These are phyloP conservation scores for Gadus macrocephalus DNA, from an alignment of 2,113 vertebrate genomes.

Conservation along the genomic window DNA sequence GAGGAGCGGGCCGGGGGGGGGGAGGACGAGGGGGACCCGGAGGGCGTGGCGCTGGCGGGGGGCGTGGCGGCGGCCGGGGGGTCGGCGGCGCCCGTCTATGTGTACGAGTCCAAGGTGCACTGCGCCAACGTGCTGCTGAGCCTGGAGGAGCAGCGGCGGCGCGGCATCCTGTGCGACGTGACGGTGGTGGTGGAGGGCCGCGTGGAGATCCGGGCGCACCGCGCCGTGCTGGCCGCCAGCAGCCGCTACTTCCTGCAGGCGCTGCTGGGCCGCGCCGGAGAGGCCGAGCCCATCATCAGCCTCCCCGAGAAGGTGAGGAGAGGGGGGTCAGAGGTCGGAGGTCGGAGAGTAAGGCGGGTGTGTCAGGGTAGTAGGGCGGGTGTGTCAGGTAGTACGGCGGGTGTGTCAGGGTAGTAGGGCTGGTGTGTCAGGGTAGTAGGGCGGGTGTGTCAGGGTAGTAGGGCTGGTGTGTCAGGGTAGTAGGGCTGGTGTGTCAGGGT, in stretches of 20 bases:
- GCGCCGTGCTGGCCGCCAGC: constrained; percentile 90
- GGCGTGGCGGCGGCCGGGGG: constrained; percentile 81
- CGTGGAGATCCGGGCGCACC: constrained; percentile 85
- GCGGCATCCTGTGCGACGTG: constrained; percentile 93
- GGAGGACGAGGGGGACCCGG: constrained; percentile 69
- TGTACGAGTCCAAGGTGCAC: constrained; percentile 96
- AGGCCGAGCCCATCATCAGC: constrained; percentile 86
- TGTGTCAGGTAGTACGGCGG: no score
- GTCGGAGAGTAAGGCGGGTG: no score
- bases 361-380: no score
- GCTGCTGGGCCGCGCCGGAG: constrained; percentile 74
- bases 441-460: no score
- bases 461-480: no score
- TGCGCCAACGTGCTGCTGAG: constrained; percentile 93
- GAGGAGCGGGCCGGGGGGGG: constrained; percentile 33
- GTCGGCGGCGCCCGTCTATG: constrained; percentile 87
- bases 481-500: no score
- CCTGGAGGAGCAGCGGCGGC: constrained; percentile 93
- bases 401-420: no score
- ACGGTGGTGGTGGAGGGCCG: constrained; percentile 87
- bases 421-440: no score
- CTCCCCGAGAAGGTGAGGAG: constrained; percentile 84
- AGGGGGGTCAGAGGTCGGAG: no score
- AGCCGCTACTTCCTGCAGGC: constrained; percentile 93
- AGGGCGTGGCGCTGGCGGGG: constrained; percentile 84